Conservation (phyloP, 2,113 vertebrate species). For the Solea solea region DNA sequence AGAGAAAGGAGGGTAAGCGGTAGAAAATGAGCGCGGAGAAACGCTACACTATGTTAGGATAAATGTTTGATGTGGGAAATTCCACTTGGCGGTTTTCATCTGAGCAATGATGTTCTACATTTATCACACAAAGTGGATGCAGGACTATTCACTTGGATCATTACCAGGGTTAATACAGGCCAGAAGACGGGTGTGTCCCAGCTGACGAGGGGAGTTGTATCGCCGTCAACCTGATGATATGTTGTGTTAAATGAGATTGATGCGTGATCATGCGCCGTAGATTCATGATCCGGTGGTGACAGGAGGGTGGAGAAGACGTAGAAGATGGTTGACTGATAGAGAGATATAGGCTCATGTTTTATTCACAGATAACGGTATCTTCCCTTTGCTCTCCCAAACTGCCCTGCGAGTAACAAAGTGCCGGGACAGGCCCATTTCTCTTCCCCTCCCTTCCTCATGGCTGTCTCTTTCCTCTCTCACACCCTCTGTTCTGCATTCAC, state of each 20-base stretch:
- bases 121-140: conserved; percentile 71
- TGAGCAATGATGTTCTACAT: conserved; percentile 72
- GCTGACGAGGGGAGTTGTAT: conserved; percentile 60
- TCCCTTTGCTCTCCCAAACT: conserved; percentile 70
- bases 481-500: conserved; percentile 76
- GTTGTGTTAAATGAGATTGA: conserved; percentile 78
- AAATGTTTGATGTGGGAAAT: conserved; percentile 81
- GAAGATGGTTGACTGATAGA: conserved; percentile 75
- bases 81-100: conserved; percentile 68
- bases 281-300: conserved; percentile 65
- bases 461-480: conserved; percentile 44
- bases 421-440: conserved; percentile 76
- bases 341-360: conserved; percentile 79
- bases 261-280: conserved; percentile 54
- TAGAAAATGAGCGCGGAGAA: conserved; percentile 62
- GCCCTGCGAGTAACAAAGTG: conserved; percentile 76
- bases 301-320: conserved; percentile 61
- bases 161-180: conserved; percentile 72
- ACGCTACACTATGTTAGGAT: conserved; percentile 61
- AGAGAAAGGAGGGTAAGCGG: conserved; percentile 62
- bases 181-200: conserved; percentile 65
- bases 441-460: conserved; percentile 60
- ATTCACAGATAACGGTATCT: conserved; percentile 76
- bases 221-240: conserved; percentile 68
- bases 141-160: conserved; percentile 65